Evolutionary conservation across 2,113 vertebrate species (phyloP), one percentile per base, ranked within the genome.

Genomic region (Phalacrocorax brasilianus): DNA sequence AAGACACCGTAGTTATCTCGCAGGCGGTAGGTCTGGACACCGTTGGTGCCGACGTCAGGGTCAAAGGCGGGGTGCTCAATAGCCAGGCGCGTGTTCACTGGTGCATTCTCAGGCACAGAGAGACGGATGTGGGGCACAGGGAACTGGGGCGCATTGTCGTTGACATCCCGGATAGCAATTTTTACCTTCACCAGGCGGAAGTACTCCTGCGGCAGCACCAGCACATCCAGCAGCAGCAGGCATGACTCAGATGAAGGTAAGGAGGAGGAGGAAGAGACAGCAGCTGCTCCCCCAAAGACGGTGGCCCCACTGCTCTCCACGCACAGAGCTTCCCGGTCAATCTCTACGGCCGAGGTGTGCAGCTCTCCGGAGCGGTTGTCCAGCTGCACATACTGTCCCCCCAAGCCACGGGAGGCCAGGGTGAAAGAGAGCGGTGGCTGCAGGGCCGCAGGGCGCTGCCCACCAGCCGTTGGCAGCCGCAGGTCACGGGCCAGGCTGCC

Each of bases 181-280:
- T 99, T 99, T 91, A 99, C 98, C 98, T 99, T 99, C 95, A 99
- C 98, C 18, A 99, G 98, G 95, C 99, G 98, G 78, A 99, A 99
- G 94, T 99, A 99, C 83, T 99, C 98, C 98, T 99, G 99, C 20
- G 99, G 99, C 96, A 99, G 96, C 77, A 99, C 98, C 66, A 99
- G 98, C 55, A 99, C 98, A 53, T 99, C 99, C 97, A 99, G 97
- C 19, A 99, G 98, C 86, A 99, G 97, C 72, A 98, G 93, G 66
- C 99, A 99, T 4, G 98, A 97, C 71, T 98, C 98, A 0, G 97
- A 92, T 5, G 97, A 97, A 26, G 85, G 33, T 4, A 91, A 96
- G 6, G 96, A 94, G 13, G 45, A 47, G 18, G 95, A 96, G 33
- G 93, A 95, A 7, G 97, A 90, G 14, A 53, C 65, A 26, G 96